Base-by-base conservation (phyloP, 2,888 invertebrate species). In the Cactoblastis cactorum region DNA sequence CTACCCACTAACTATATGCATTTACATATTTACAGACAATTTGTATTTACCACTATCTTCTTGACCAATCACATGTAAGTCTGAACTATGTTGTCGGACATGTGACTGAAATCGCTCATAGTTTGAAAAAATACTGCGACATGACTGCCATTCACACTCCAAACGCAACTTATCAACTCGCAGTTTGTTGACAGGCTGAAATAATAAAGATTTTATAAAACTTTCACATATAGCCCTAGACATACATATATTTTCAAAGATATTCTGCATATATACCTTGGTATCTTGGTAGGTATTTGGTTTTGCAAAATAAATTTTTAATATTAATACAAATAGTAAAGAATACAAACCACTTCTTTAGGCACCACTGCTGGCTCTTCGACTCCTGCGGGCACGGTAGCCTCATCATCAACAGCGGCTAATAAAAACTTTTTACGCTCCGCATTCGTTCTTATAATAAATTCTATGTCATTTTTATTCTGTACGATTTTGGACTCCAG, bases 81-180 rank as follows among this genome's bases (percentile, higher is more conserved):
- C 77, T 0, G 84, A 74, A 9, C 85, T 68, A 65, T 94, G 94
- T 0, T 71, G 63, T 0, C 79, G 72, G 1, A 94, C 84, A 76
- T 94, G 94, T 28, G 82, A 80, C 45, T 91, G 87, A 62, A 92
- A 93, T 15, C 61, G 53, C 1, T 82, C 77, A 62, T 92, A 90
- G 46, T 91, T 71, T 1, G 69, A 75, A 32, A 69, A 74, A 8
- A 61, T 61, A 51, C 71, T 72, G 5, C 61, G 54, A 65, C 94
- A 94, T 0, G 80, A 72, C 50, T 83, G 79, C 93, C 94, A 94
- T 50, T 91, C 91, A 65, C 94, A 94, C 38, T 79, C 80, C 65
- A 88, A 63, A 0, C 55, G 62, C 1, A 90, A 62, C 11, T 69
- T 53, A 1, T 77, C 70, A 4, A 67, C 56, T 9, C 84, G 68